Base-by-base conservation (phyloP, 2,113 vertebrate species). In the Psittacula cyanocephala region DNA sequence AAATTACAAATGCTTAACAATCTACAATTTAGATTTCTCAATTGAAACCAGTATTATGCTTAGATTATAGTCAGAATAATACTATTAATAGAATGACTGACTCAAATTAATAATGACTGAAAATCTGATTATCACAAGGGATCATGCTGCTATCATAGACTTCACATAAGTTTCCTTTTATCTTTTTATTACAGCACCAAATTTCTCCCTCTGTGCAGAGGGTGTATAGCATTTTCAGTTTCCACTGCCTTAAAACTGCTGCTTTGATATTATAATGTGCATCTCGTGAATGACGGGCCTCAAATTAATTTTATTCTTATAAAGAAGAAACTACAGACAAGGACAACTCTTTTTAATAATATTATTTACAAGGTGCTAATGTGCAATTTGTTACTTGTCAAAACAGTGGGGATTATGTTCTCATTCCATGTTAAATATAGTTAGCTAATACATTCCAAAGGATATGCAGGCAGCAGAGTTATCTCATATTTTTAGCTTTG, bases 371-470 rank as follows among this genome's bases (percentile, higher is more conserved):
- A 92, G 75, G 88, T 93, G 89, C 81, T 97, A 98, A 97, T 96
- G 86, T 95, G 77, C 59, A 98, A 96, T 98, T 97, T 97, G 92
- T 91, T 97, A 80, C 93, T 95, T 98, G 97, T 98, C 97, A 98
- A 97, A 97, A 96, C 91, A 97, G 79, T 90, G 46, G 65, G 87
- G 97, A 97, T 96, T 95, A 95, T 94, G 70, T 95, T 97, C 69
- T 95, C 55, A 77, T 96, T 96, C 88, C 47, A 64, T 95, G 79
- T 86, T 96, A 95, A 96, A 92, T 93, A 88, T 96, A 98, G 97
- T 98, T 96, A 97, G 74, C 33, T 84, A 94, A 93, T 95, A 96
- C 55, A 95, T 95, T 96, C 72, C 80, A 80, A 84, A 93, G 46
- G 24, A 78, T 89, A 63, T 53, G 14, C 6, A 95, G 75, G 37